Percentiles rank a stretch among this genome's conserved stretches.
Evolutionary conservation across 1,140 invertebrate species (phyloP).

Genomic region (Drosophila sp.): DNA sequence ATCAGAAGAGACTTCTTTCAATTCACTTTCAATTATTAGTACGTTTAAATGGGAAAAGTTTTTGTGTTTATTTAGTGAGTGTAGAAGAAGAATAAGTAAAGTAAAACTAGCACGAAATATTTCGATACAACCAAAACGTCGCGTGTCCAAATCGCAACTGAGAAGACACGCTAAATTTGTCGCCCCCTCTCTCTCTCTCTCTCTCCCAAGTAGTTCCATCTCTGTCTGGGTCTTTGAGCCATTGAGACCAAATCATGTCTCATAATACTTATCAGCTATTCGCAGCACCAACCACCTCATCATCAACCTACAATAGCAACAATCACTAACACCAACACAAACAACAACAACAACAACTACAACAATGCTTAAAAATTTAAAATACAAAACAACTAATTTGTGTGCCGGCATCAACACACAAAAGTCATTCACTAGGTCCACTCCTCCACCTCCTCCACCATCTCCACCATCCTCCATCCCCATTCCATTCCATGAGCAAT

Average conservation of each 20-base stretch:
- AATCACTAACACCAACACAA: slow-evolving; percentile 30
- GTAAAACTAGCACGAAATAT: slow-evolving; percentile 29
- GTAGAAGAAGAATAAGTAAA: not conserved
- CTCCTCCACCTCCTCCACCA: not conserved
- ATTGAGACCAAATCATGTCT: slow-evolving; percentile 52
- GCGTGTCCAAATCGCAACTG: slow-evolving; percentile 60
- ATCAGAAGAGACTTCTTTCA: slow-evolving; percentile 1
- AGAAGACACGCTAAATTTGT: slow-evolving; percentile 15
- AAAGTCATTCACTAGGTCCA: slow-evolving; percentile 22
- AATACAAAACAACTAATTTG: slow-evolving; percentile 64
- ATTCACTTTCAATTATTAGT: slow-evolving; percentile 42
- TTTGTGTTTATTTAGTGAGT: not conserved
- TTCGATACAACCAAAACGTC: slow-evolving; percentile 55
- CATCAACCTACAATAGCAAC: not conserved
- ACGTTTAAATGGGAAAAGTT: slow-evolving; percentile 1
- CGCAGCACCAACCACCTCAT: not conserved
- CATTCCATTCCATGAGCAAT: slow-evolving; percentile 40
- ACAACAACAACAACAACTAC: slow-evolving; percentile 42
- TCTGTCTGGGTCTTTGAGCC: slow-evolving; percentile 33
- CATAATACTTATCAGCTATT: slow-evolving; percentile 29
- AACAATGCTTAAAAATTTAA: slow-evolving; percentile 52
- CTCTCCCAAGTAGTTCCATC: not conserved
- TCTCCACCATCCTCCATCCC: slow-evolving; percentile 16
- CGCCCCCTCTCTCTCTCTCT: not conserved
- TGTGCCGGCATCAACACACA: slow-evolving; percentile 33